A percentile compares a stretch with the other conserved stretches of the same genome.
Conservation (phyloP, 2,888 invertebrate species). For the Amorpha juglandis region DNA sequence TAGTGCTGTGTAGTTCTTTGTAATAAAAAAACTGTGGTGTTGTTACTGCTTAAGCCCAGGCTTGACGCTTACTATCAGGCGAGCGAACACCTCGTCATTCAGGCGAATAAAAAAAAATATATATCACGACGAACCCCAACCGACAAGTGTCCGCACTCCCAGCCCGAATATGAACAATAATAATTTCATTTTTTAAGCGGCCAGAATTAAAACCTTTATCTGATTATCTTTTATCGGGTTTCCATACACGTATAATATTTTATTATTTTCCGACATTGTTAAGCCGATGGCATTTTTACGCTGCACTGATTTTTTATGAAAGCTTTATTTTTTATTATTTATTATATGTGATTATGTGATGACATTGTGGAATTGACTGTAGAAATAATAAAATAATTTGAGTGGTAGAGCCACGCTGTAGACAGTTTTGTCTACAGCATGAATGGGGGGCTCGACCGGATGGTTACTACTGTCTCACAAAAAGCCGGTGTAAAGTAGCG, state of each 20-base stretch:
- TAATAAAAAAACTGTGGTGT: too few relatives aligned
- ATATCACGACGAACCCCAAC: slow-evolving; percentile 21
- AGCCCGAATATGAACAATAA: slow-evolving; percentile 56
- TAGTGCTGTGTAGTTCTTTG: too few relatives aligned
- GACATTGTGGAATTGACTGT: neutral
- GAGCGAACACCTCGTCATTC: too few relatives aligned
- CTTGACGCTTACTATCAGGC: too few relatives aligned
- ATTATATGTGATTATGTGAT: slow-evolving; percentile 52
- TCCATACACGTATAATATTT: slow-evolving; percentile 54
- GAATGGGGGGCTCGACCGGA: too few relatives aligned
- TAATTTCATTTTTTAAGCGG: slow-evolving; percentile 50
- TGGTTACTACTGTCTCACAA: too few relatives aligned
- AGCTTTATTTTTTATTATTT: slow-evolving; percentile 35
- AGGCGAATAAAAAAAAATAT: too few relatives aligned
- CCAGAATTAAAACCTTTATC: slow-evolving; percentile 78
- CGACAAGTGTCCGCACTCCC: slow-evolving; percentile 72
- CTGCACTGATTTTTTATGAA: slow-evolving; percentile 42
- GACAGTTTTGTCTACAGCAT: too few relatives aligned
- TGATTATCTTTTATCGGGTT: slow-evolving; percentile 76
- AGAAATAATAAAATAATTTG: too few relatives aligned
- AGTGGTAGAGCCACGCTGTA: too few relatives aligned
- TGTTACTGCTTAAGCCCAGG: too few relatives aligned
- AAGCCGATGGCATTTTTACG: slow-evolving; percentile 77
- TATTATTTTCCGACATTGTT: slow-evolving; percentile 51
- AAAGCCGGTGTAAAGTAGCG: too few relatives aligned